Conservation (phyloP, 2,113 vertebrate genomes). For the Trinectes maculatus region DNA sequence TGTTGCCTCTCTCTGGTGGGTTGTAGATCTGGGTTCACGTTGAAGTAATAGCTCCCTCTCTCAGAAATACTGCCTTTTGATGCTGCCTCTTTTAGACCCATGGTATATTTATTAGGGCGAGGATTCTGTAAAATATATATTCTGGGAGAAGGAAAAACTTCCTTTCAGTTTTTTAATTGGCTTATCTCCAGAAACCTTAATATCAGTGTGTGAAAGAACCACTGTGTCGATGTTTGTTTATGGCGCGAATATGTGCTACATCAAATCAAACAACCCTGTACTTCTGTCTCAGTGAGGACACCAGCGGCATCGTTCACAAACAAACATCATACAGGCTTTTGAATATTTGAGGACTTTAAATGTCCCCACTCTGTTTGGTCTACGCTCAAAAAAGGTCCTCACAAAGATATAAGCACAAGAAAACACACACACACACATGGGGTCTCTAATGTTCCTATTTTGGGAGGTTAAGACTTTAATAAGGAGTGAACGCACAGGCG, state of each 20-base stretch:
- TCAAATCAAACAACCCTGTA: neutral
- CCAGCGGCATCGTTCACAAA: no score
- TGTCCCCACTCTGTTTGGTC: no score
- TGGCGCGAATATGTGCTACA: conserved; percentile 30
- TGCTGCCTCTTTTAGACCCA: conserved; percentile 47
- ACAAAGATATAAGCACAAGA: no score
- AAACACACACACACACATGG: conserved; percentile 2
- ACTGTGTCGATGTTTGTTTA: conserved; percentile 53
- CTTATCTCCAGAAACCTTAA: conserved; percentile 8
- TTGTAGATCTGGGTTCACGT: conserved; percentile 66
- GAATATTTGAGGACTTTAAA: no score
- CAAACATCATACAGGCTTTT: no score
- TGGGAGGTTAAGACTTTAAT: conserved; percentile 60
- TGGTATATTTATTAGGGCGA: conserved; percentile 45
- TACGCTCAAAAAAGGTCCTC: no score
- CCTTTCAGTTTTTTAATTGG: conserved; percentile 22
- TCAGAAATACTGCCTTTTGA: conserved; percentile 66
- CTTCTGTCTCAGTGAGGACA: no score
- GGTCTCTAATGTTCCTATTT: conserved; percentile 69
- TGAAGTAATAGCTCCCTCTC: conserved; percentile 62
- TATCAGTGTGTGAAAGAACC: conserved; percentile 49
- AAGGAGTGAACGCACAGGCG: conserved; percentile 66
- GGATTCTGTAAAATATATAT: conserved; percentile 48
- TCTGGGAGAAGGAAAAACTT: conserved; percentile 24
- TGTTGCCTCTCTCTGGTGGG: conserved; percentile 59